Evolutionary conservation across 2,888 invertebrate genomes (phyloP), one percentile per base, ranked within the genome.

Genomic region (Amphipoea lucens): DNA sequence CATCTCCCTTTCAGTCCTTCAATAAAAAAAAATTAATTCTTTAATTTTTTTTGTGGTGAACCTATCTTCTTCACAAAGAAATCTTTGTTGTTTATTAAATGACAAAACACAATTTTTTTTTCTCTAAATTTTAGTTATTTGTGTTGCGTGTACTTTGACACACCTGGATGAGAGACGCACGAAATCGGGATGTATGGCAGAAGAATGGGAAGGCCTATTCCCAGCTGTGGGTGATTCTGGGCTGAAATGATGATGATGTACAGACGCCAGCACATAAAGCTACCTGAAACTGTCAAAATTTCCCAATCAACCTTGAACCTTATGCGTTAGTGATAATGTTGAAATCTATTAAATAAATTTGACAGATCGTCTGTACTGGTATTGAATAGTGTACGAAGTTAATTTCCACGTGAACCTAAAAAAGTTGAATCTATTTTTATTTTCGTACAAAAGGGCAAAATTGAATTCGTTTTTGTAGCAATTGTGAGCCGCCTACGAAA

Each of bases 401-500:
- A 4, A 54, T 54, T 17, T 40, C 17, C 9, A 40, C n/a, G n/a
- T 17, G 14, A 9, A 36, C 7, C 4, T 14, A 57, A 14, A 51
- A 40, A 9, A 70, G 0, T 42, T 42, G 17, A 60, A 42, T 42
- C 17, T 57, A 54, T 82, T 65, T 67, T n/a, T 66, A 45, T 12
- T 66, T 62, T 60, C n/a, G 36, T 60, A 45, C 23, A 66, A 60
- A 84, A 84, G 29, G 51, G 69, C 23, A 45, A 76, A 63, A 57
- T 75, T 72, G 71, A 68, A 80, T 75, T 69, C 70, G 36, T 72
- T 68, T 72, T 65, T 48, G 40, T 45, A 54, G 7, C 42, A 62
- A 40, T 63, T 74, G 66, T 51, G 63, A 29, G 70, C 66, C 85
- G 62, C 77, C 73, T 67, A 77, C 81, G 57, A 60, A 51, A 54